Evolutionary conservation across 2,113 vertebrate genomes (phyloP), one percentile per base, ranked within the genome.

Genomic region (Opisthocomus hoazin): DNA sequence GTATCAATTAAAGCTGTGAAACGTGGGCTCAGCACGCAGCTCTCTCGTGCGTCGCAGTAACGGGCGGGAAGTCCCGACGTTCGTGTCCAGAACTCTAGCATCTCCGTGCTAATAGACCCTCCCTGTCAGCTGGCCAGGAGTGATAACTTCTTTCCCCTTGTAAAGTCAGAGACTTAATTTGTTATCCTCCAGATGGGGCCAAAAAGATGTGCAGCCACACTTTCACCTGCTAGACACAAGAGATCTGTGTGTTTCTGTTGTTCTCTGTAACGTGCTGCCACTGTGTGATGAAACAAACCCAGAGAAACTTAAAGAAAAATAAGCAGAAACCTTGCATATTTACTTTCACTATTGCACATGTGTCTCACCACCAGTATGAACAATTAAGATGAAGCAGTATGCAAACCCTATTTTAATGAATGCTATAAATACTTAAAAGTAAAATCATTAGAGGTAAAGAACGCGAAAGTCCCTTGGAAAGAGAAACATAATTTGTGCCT

Each of bases 1-100:
- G 1, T 93, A 97, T 96, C 96, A 80, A 96, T 97, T 97, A 95
- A 96, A 92, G n/a, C 69, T 69, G 71, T 53, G 68, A 83, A 92
- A 36, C 50, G 70, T 46, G 66, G 65, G 39, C 93, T 96, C 68
- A 54, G 92, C 71, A 24, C 87, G 77, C 34, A 65, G 24, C 80
- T 90, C 91, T 87, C 73, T 53, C 5, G 2, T 78, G 88, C 82
- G 68, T 78, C 9, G 2, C 84, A 65, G 58, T 45, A 69, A 89
- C 0, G 2, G 51, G 75, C 0, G 13, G 73, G 41, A 92, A 94
- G 71, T 68, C 83, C 73, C 81, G 90, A 78, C 14, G 5, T 81
- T 77, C 27, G 0, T 71, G 79, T 94, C 84, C 88, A 48, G 54
- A 94, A 45, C 57, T 87, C 65, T 36, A 76, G 69, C 77, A 69